phyloP scores from a whole-genome alignment of 2,113 vertebrate species.

The Nerophis ophidion region DNA sequence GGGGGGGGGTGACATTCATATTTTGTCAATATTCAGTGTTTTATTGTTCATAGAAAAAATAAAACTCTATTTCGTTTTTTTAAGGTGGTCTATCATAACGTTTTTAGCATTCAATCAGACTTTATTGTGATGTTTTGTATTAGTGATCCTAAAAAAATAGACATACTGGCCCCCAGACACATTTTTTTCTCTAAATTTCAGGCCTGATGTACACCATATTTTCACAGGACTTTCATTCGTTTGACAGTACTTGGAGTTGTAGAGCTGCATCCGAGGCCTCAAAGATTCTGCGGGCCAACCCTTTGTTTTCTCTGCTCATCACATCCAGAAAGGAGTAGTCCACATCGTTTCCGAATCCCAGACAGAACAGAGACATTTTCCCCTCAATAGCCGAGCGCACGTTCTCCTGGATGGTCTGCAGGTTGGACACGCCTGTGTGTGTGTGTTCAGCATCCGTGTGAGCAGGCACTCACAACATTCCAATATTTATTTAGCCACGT shows the following conservation, averaged over 20 bases:
- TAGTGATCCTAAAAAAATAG: too few species aligned
- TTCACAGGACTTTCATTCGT: neutral
- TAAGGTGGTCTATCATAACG: too few species aligned
- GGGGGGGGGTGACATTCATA: too few species aligned
- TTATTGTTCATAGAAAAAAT: too few species aligned
- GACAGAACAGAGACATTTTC: constrained; percentile 79
- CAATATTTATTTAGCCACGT: neutral
- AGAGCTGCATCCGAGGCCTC: constrained; percentile 82
- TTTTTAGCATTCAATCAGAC: too few species aligned
- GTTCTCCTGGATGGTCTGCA: constrained; percentile 69
- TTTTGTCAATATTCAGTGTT: too few species aligned
- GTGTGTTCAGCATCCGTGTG: neutral
- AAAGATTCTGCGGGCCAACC: constrained; percentile 83
- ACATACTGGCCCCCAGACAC: too few species aligned
- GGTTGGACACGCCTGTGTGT: neutral
- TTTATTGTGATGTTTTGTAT: too few species aligned
- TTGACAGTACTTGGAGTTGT: constrained; percentile 70
- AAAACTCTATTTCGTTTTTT: too few species aligned
- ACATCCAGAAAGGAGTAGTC: constrained; percentile 83
- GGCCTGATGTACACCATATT: too few species aligned
- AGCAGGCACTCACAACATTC: neutral
- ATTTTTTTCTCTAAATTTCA: too few species aligned
- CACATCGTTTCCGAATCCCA: constrained; percentile 86
- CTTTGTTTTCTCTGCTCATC: constrained; percentile 80
- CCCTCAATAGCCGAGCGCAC: constrained; percentile 60